These are phyloP conservation scores for Dolomedes plantarius DNA, from an alignment of 2,888 invertebrate species.

Conservation along the genomic window DNA sequence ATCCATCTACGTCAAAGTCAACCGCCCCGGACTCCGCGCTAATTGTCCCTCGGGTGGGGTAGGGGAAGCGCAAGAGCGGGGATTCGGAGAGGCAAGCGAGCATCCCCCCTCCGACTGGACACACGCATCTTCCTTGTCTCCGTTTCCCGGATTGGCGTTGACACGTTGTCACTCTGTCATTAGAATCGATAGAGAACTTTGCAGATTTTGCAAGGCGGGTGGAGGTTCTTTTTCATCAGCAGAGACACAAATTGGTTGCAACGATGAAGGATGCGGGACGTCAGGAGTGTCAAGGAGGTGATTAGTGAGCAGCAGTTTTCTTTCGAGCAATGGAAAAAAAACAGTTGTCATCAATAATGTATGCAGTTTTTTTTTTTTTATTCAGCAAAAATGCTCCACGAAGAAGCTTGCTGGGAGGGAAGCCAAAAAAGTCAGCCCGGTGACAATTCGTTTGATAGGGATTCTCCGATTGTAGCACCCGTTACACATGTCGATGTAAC, in stretches of 20 bases:
- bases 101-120: slow-evolving; percentile 37
- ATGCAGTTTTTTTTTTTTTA: background rate
- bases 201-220: slow-evolving; percentile 13
- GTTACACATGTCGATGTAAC: no score
- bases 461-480: no score
- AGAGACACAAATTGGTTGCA: slow-evolving; percentile 61
- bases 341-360: slow-evolving; percentile 23
- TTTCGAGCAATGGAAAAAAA: slow-evolving; percentile 4
- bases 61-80: slow-evolving; percentile 7
- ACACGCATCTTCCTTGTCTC: slow-evolving; percentile 64
- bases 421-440: background rate
- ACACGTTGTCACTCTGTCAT: slow-evolving; percentile 64
- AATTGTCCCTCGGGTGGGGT: slow-evolving; percentile 44
- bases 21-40: slow-evolving; percentile 36
- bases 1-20: slow-evolving; percentile 72
- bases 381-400: background rate
- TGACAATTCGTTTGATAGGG: no score
- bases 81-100: slow-evolving; percentile 15
- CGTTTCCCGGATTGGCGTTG: slow-evolving; percentile 62
- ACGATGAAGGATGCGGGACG: slow-evolving; percentile 37
- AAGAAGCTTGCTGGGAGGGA: background rate
- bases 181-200: slow-evolving; percentile 38
- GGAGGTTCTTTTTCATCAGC: slow-evolving; percentile 35
- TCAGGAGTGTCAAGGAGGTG: slow-evolving; percentile 60
- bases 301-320: slow-evolving; percentile 59